phyloP scores from a whole-genome alignment of 1,140 invertebrate genomes.

The Drosophila melanica region DNA sequence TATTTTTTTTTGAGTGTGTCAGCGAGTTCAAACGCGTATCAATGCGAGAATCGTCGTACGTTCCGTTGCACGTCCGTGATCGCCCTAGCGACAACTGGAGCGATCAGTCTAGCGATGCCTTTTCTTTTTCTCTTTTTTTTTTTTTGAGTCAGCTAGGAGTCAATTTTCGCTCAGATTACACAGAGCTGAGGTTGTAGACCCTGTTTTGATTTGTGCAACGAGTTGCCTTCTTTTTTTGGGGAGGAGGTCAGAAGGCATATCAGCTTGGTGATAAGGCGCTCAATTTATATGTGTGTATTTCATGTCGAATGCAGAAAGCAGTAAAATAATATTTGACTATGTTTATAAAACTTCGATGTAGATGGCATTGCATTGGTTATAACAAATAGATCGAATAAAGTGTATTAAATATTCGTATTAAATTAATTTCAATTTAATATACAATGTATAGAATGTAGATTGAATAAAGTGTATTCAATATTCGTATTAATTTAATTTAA shows the following conservation, averaged over 20 bases:
- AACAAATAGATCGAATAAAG: no score
- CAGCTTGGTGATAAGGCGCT: conserved; percentile 17
- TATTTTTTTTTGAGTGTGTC: conserved; percentile 40
- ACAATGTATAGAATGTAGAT: no score
- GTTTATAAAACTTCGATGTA: not conserved
- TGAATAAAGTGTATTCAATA: no score
- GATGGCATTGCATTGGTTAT: not conserved
- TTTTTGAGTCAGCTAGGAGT: conserved; percentile 21
- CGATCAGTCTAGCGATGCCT: conserved; percentile 16
- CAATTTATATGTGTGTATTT: not conserved
- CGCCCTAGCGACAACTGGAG: conserved; percentile 26
- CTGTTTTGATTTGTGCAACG: conserved; percentile 1
- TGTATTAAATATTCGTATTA: no score
- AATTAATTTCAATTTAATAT: no score
- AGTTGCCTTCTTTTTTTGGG: conserved; percentile 2
- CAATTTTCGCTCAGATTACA: conserved; percentile 16
- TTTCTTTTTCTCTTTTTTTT: not conserved
- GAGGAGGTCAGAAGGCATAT: conserved; percentile 30
- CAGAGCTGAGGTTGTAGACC: conserved; percentile 29
- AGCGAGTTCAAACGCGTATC: conserved; percentile 69
- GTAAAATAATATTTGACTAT: not conserved
- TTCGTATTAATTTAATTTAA: no score
- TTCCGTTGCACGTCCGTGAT: conserved; percentile 19
- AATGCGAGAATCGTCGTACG: conserved; percentile 34
- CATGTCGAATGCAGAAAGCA: not conserved